These are phyloP conservation scores for Geophilus truncorum DNA, from an alignment of 2,888 invertebrate species.

Conservation along the genomic window DNA sequence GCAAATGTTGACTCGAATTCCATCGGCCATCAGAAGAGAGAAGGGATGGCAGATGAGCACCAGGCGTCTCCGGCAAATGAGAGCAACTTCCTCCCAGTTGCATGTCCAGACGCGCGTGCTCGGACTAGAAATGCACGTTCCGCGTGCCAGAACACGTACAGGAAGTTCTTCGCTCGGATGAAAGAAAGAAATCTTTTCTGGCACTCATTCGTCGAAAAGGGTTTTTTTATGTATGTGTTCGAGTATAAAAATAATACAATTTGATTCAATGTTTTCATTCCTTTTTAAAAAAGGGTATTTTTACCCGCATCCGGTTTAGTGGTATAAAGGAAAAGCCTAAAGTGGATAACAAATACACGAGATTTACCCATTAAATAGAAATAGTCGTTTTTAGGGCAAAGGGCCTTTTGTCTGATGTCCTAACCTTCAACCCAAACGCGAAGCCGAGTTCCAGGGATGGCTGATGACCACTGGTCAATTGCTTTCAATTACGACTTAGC, in stretches of 20 bases:
- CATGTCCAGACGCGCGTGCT: slow-evolving; percentile 24
- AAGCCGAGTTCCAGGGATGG: neutral
- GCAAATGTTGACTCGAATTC: neutral
- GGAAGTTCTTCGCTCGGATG: neutral
- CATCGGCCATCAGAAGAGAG: neutral
- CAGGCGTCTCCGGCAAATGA: slow-evolving; percentile 25
- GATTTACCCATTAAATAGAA: neutral
- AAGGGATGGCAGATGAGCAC: neutral
- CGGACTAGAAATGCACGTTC: slow-evolving; percentile 8
- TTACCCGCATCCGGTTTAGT: neutral
- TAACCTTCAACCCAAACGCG: neutral
- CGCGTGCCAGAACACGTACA: slow-evolving; percentile 27
- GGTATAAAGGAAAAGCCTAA: neutral
- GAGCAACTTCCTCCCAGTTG: slow-evolving; percentile 11
- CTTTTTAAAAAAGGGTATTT: neutral
- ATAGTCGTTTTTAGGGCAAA: neutral
- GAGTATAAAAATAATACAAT: neutral
- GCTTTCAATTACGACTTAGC: slow-evolving; percentile 17
- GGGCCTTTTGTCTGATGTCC: neutral
- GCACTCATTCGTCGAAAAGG: neutral
- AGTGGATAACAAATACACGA: neutral
- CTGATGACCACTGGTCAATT: slow-evolving; percentile 14
- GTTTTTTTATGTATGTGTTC: neutral
- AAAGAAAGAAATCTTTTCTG: neutral
- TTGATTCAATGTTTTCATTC: neutral